Percentiles rank a stretch among this genome's conserved stretches.
phyloP scores from a whole-genome alignment of 2,113 vertebrate genomes.

The Equus przewalskii region DNA sequence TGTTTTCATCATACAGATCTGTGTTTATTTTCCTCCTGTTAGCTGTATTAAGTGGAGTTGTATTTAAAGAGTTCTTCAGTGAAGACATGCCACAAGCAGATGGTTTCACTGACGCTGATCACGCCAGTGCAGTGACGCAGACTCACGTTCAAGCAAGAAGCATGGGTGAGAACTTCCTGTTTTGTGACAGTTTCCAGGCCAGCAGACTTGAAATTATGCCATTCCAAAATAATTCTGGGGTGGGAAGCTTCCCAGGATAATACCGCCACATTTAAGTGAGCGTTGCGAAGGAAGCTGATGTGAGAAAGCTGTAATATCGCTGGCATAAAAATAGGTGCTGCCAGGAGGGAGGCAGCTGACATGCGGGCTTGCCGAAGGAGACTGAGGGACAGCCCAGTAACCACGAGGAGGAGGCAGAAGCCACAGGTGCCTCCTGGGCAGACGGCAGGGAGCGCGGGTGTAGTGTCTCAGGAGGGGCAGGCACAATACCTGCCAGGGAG shows the following conservation, averaged over 20 bases:
- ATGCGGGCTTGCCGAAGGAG: slow-evolving; percentile 29
- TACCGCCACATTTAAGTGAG: slow-evolving; percentile 74
- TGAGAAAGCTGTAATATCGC: slow-evolving; percentile 79
- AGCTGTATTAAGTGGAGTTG: slow-evolving; percentile 52
- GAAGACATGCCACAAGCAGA: slow-evolving; percentile 54
- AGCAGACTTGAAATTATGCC: slow-evolving; percentile 78
- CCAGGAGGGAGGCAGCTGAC: slow-evolving; percentile 63
- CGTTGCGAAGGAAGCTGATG: slow-evolving; percentile 61
- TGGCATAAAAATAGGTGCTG: slow-evolving; percentile 70
- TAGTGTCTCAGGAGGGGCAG: neutral
- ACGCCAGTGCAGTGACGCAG: slow-evolving; percentile 63
- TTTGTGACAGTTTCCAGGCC: slow-evolving; percentile 76
- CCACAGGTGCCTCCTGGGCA: slow-evolving; percentile 67
- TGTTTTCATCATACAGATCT: slow-evolving; percentile 25
- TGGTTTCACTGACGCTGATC: slow-evolving; percentile 59
- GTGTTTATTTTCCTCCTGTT: slow-evolving; percentile 60
- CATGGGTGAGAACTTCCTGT: slow-evolving; percentile 76
- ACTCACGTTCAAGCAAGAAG: slow-evolving; percentile 54
- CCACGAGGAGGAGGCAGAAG: slow-evolving; percentile 49
- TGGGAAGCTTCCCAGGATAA: slow-evolving; percentile 75
- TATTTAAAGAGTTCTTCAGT: slow-evolving; percentile 59
- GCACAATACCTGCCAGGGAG: neutral
- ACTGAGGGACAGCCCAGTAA: slow-evolving; percentile 53
- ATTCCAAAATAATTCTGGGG: slow-evolving; percentile 80
- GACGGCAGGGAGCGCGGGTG: neutral